Evolutionary conservation across 2,113 vertebrate species (phyloP).

Genomic region (Cranoglanis bouderius): DNA sequence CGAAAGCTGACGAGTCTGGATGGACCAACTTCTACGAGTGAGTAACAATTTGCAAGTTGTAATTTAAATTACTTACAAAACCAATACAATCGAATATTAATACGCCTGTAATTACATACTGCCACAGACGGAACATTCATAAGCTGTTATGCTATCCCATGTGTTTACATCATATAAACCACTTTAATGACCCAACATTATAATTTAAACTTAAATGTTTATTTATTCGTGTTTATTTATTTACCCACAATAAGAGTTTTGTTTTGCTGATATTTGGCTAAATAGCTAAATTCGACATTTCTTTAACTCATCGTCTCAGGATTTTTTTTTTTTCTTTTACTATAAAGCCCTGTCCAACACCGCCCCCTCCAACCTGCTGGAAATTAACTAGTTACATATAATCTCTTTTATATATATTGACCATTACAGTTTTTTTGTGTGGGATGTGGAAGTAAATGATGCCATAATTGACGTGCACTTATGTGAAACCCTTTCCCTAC

Average conservation of each 20-base stretch:
- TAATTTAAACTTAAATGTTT: not conserved
- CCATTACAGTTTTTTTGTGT: not conserved
- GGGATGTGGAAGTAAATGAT: not conserved
- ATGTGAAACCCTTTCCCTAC: not conserved
- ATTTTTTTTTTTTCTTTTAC: too few species aligned
- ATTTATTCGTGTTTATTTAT: too few species aligned
- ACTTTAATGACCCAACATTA: not conserved
- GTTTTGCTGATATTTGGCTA: not conserved
- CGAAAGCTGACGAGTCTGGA: conserved; percentile 87
- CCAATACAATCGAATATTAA: not conserved
- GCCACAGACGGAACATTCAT: not conserved
- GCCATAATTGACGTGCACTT: not conserved
- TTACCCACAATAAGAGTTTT: not conserved
- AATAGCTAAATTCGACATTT: not conserved
- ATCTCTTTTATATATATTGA: not conserved
- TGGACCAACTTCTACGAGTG: conserved; percentile 92
- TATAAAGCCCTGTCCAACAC: too few species aligned
- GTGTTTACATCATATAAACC: not conserved
- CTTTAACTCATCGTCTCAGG: not conserved
- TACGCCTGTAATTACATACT: not conserved
- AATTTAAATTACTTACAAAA: not conserved
- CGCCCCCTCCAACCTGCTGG: not conserved
- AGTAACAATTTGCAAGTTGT: conserved; percentile 57
- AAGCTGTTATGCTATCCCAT: not conserved
- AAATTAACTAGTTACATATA: not conserved